Evolutionary conservation across 2,113 vertebrate species (phyloP).

Genomic region (Nothocercus nigrocapillus): DNA sequence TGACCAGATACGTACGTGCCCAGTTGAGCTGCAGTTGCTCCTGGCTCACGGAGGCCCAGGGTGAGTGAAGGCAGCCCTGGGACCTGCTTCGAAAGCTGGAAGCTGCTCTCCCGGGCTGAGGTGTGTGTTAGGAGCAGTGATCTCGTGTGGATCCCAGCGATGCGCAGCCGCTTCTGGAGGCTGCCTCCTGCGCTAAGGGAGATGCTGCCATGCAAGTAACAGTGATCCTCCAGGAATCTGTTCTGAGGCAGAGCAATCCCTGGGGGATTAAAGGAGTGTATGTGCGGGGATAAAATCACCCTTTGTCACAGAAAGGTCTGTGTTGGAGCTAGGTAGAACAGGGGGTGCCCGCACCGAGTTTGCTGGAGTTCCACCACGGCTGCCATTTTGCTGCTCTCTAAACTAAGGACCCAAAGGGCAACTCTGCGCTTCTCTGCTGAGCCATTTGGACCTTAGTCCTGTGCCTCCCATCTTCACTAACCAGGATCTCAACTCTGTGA

Average conservation of each 20-base stretch:
- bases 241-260: neutral
- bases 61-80: neutral
- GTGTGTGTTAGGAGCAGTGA: neutral
- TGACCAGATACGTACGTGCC: neutral
- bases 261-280: neutral
- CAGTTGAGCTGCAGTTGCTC: neutral
- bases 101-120: neutral
- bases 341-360: neutral
- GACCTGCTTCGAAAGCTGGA: neutral
- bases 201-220: neutral
- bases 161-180: neutral
- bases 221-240: neutral
- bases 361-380: neutral
- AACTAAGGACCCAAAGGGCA: neutral
- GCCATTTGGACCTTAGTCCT: neutral
- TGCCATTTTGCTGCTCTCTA: neutral
- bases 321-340: neutral
- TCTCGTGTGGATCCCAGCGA: neutral
- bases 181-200: neutral
- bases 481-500: neutral
- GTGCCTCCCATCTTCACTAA: neutral
- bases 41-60: neutral
- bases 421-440: neutral
- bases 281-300: neutral
- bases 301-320: neutral